phyloP scores from a whole-genome alignment of 2,797 vertebrate species.

The Lithobates pipiens region DNA sequence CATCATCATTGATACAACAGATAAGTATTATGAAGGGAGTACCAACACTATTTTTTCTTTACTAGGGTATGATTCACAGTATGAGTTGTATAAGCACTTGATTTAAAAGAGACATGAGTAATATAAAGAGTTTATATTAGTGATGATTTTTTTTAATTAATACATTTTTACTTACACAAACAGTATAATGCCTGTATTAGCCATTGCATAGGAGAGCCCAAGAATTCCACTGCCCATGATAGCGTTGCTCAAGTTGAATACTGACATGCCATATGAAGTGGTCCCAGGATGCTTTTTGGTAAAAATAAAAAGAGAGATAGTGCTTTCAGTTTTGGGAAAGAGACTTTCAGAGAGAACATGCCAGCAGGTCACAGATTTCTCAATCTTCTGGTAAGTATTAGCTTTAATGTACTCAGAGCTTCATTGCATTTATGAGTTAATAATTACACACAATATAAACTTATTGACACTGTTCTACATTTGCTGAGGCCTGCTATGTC shows the following conservation, averaged over 20 bases:
- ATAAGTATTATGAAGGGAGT: no score
- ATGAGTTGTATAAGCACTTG: neutral
- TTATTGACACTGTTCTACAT: conserved; percentile 36
- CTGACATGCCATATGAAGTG: conserved; percentile 92
- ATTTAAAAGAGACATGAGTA: neutral
- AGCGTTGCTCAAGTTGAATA: conserved; percentile 96
- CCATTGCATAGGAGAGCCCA: conserved; percentile 95
- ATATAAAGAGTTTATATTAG: neutral
- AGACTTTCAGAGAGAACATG: neutral
- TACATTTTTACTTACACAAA: conserved; percentile 84
- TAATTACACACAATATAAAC: conserved; percentile 54
- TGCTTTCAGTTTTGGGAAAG: neutral
- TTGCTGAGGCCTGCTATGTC: conserved; percentile 48
- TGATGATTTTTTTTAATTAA: neutral
- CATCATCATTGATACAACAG: no score
- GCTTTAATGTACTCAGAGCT: neutral
- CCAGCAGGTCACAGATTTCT: conserved; percentile 32
- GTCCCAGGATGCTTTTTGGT: conserved; percentile 87
- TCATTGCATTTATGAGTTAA: conserved; percentile 36
- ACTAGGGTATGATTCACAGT: no score
- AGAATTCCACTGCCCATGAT: conserved; percentile 98
- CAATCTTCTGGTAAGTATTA: conserved; percentile 8
- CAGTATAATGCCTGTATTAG: conserved; percentile 94
- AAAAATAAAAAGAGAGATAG: conserved; percentile 59
- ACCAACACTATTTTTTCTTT: no score